Base-by-base conservation (phyloP, 1,140 invertebrate genomes). In the Leptonema lineaticorne region DNA sequence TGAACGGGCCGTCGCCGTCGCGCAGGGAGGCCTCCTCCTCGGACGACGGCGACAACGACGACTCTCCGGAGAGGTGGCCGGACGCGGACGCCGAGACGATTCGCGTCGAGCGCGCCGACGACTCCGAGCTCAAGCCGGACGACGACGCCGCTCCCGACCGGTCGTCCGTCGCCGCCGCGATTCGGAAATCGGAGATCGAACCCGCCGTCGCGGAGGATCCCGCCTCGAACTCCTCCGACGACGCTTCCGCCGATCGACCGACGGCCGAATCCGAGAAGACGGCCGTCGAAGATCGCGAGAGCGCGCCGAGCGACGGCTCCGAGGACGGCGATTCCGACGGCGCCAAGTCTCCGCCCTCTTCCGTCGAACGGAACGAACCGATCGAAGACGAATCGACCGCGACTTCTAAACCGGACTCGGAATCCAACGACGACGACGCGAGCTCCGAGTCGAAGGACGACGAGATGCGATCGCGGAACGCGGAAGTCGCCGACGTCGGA, bases 131-230 rank as follows among this genome's bases (percentile, higher is more conserved):
- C n/a, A 48, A 48, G 22, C 22, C 46, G 16, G 46, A 57, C 56
- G 76, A 75, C 33, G 63, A 69, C 37, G 33, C 69, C 46, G 3
- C 20, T 9, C 22, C 2, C 46, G 5, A 48, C 3, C 20, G 46
- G 16, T 56, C 78, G 80, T 63, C 74, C 78, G 50, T 76, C 75
- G 70, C 68, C 79, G 22, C 71, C 41, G 41, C 74, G 77, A 46
- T 24, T 63, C 63, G 69, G 72, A 74, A 67, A 18, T n/a, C 50
- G 28, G 63, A 72, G 59, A 63, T 68, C 69, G 46, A 70, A 63
- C 28, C 57, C 63, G 67, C 70, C 60, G 29, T 64, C 24, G 59
- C 27, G 67, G 72, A 71, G 72, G 67, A 69, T 46, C 48, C 73
- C 8, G 28, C 53, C 37, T 57, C 11, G 11, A 53, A 3, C 20